Evolutionary conservation across 2,888 invertebrate genomes (phyloP).

Genomic region (Saturnia pavonia): DNA sequence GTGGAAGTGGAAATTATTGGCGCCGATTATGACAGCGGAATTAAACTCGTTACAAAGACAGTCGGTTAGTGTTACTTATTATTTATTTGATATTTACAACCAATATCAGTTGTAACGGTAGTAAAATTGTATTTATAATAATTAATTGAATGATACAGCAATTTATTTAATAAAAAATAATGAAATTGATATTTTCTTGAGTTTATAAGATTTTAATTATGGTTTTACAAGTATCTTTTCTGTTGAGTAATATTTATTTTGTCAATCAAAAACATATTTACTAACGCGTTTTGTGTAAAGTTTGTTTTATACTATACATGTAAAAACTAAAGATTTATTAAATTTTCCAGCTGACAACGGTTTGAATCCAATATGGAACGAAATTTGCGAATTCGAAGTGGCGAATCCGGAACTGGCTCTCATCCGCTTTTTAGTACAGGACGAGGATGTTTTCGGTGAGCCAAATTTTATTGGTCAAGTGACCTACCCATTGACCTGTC

Average conservation of each 20-base stretch:
- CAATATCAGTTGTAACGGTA: no score
- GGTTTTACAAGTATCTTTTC: neutral
- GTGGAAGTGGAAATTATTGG: constrained; percentile 96
- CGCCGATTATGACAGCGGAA: constrained; percentile 91
- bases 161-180: neutral
- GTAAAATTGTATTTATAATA: no score
- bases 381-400: constrained; percentile 91
- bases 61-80: constrained; percentile 83
- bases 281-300: neutral
- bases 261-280: neutral
- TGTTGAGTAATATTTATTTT: neutral
- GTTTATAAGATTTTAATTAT: neutral
- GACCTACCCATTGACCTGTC: constrained; percentile 92
- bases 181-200: neutral
- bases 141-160: neutral
- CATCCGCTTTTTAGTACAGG: constrained; percentile 93
- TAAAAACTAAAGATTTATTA: neutral
- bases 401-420: constrained; percentile 91
- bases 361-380: constrained; percentile 96
- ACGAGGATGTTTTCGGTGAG: constrained; percentile 98
- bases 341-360: constrained; percentile 91
- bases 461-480: constrained; percentile 98
- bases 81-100: neutral
- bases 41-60: constrained; percentile 92
- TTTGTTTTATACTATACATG: neutral